phyloP scores from a whole-genome alignment of 2,888 invertebrate genomes.

The Lithophane ornitopus region DNA sequence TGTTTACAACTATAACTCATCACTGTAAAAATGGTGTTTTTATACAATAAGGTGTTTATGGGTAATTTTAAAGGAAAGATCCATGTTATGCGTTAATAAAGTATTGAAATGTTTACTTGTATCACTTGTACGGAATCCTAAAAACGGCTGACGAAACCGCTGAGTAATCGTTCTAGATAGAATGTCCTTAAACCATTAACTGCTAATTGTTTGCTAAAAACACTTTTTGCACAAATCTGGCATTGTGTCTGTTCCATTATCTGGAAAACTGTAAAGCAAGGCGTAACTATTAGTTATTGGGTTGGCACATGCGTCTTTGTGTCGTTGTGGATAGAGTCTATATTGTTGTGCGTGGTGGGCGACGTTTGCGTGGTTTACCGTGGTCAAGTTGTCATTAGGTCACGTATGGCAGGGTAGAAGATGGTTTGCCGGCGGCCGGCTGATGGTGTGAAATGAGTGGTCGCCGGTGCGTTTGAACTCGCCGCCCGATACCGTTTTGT shows the following conservation, averaged over 20 bases:
- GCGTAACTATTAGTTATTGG: conserved; percentile 43
- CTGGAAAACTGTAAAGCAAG: conserved; percentile 50
- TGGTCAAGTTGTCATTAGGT: conserved; percentile 83
- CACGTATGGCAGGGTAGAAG: conserved; percentile 80
- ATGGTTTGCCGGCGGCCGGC: conserved; percentile 73
- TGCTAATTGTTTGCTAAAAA: conserved; percentile 80
- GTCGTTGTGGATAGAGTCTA: conserved; percentile 61
- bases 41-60: not conserved
- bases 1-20: not conserved
- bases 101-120: conserved; percentile 8
- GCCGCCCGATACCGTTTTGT: conserved; percentile 87
- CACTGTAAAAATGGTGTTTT: not conserved
- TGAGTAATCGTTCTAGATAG: conserved; percentile 32
- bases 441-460: conserved; percentile 88
- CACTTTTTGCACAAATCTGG: conserved; percentile 77
- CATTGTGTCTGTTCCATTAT: conserved; percentile 75
- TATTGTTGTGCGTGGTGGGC: conserved; percentile 52
- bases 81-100: not conserved
- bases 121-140: conserved; percentile 11
- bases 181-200: conserved; percentile 65
- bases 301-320: conserved; percentile 55
- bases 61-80: not conserved
- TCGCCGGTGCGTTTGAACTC: conserved; percentile 83
- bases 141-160: conserved; percentile 28
- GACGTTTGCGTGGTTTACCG: conserved; percentile 67